phyloP scores from a whole-genome alignment of 2,113 vertebrate species.

The Recurvirostra avosetta region DNA sequence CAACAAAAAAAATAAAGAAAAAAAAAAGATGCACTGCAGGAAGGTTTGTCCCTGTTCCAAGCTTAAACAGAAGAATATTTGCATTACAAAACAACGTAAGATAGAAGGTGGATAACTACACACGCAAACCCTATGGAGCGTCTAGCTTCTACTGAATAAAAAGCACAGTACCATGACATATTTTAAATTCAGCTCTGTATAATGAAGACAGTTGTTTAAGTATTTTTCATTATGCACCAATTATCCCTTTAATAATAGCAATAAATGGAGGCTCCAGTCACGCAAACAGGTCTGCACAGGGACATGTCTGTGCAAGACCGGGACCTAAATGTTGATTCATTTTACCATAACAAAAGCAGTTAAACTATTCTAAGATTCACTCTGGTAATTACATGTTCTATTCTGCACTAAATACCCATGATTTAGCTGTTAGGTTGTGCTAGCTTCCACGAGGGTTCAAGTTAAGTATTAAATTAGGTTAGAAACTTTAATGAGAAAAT shows the following conservation, averaged over 20 bases:
- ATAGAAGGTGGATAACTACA: background rate
- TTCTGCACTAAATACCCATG: background rate
- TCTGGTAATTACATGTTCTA: background rate
- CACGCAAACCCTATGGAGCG: background rate
- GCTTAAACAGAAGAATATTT: background rate
- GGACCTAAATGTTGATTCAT: background rate
- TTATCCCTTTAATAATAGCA: constrained; percentile 7
- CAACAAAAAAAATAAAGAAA: background rate
- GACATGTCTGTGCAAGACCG: background rate
- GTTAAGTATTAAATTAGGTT: background rate
- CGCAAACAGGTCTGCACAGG: background rate
- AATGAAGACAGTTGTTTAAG: background rate
- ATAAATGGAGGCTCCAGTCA: background rate
- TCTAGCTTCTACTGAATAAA: background rate
- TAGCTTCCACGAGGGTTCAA: background rate
- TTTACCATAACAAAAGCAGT: constrained; percentile 11
- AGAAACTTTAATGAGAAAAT: constrained; percentile 12
- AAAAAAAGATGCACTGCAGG: accelerated
- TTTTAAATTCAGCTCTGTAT: background rate
- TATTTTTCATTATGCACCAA: background rate
- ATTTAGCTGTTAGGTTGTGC: background rate
- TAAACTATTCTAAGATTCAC: background rate
- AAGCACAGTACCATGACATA: background rate
- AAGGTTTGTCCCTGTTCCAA: background rate
- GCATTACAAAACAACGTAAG: background rate